Evolutionary conservation across 2,888 invertebrate genomes (phyloP).

Genomic region (Piscicola geometra): DNA sequence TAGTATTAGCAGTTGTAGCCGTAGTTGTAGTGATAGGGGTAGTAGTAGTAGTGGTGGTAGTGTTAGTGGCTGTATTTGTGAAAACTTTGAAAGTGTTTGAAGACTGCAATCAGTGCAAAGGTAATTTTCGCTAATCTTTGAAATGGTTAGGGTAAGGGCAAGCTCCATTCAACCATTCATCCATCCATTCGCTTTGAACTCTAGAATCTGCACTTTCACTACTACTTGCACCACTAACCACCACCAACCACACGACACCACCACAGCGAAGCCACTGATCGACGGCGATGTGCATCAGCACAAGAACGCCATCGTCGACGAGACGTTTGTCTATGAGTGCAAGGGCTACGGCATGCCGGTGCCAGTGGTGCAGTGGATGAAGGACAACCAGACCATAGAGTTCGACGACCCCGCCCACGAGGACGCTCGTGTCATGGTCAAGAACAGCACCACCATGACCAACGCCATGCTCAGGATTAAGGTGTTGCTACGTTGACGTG

Average conservation of each 20-base stretch:
- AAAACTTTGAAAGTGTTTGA: too few relatives aligned
- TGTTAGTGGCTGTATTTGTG: too few relatives aligned
- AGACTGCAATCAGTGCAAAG: too few relatives aligned
- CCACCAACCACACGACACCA: background rate
- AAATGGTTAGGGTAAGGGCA: too few relatives aligned
- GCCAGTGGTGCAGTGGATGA: conserved; percentile 5
- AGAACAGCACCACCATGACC: background rate
- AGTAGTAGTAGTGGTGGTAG: too few relatives aligned
- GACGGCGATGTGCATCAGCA: background rate
- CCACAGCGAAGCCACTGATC: background rate
- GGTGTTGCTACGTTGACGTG: background rate
- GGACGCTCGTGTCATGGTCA: background rate
- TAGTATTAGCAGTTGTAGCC: too few relatives aligned
- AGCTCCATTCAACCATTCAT: too few relatives aligned
- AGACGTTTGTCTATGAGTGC: conserved; percentile 31
- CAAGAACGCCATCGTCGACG: conserved; percentile 30
- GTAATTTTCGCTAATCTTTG: too few relatives aligned
- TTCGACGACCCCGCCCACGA: background rate
- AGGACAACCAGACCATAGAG: background rate
- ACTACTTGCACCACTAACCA: background rate
- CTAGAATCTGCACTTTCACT: background rate
- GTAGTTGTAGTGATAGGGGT: too few relatives aligned
- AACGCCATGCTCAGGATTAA: conserved; percentile 2
- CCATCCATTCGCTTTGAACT: background rate
- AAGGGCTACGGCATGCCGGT: conserved; percentile 21